Base-by-base conservation (phyloP, 2,113 vertebrate genomes). In the Emydocephalus ijimae region DNA sequence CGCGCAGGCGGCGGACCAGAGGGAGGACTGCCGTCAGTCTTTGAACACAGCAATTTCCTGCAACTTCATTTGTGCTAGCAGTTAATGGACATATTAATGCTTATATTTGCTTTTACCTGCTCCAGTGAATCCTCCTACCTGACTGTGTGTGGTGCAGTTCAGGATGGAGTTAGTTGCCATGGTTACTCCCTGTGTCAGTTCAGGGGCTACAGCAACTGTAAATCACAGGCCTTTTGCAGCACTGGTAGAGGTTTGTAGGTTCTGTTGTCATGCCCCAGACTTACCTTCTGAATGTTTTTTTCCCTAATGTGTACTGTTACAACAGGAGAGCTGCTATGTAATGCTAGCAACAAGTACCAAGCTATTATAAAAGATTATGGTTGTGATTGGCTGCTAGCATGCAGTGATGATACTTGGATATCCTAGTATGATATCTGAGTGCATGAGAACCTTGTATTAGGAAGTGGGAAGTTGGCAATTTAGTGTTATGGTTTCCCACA, bases 161-260 rank as follows among this genome's bases (percentile, higher is more conserved):
- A n/a, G 21, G 21, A 86, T 86, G 92, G 89, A 95, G 85, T n/a
- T 87, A 55, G 90, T 94, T 94, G 92, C 85, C 7, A 5, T 90
- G 64, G 94, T 92, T 96, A 94, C 89, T 9, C 59, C 21, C 34
- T 29, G 88, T 90, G n/a, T 50, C 91, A 87, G 45, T 88, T 95
- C 87, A 87, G 81, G 23, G 7, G 94, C 93, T 92, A 87, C 57
- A 92, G 92, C 87, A 93, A 90, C 48, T 29, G 8, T 24, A 34
- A 52, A 50, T 95, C 23, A 81, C 69, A 48, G 85, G n/a, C 14
- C 87, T 56, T 69, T 89, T 88, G 90, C 18, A 64, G 85, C 89
- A 85, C 94, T 7, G 39, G 90, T 18, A 74, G 87, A 4, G 88
- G 56, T 52, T 90, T 29, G 45, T 48, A 26, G n/a, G n/a, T 43